These are phyloP conservation scores for Andrena hattorfiana DNA, from an alignment of 2,888 invertebrate species.

Conservation along the genomic window DNA sequence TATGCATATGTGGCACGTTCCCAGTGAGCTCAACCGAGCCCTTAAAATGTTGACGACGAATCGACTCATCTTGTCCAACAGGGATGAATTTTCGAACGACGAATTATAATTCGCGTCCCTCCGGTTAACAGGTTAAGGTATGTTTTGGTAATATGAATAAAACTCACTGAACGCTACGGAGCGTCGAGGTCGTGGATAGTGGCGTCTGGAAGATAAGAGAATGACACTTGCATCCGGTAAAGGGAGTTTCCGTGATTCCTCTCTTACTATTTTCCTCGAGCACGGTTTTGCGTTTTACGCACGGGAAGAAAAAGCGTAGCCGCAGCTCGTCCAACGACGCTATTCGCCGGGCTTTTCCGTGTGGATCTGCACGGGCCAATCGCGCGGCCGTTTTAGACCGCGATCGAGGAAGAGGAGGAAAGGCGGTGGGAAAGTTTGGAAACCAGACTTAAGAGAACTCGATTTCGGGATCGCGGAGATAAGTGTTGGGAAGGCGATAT, in stretches of 20 bases:
- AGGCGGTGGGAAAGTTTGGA: too few relatives aligned
- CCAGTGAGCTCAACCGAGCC: too few relatives aligned
- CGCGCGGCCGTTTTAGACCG: background rate
- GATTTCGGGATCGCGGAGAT: constrained; percentile 37
- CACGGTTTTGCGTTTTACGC: constrained; percentile 8
- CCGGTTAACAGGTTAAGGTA: constrained; percentile 10
- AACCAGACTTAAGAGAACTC: constrained; percentile 41
- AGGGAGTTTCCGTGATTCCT: constrained; percentile 66
- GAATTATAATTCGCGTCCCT: background rate
- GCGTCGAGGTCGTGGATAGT: constrained; percentile 69
- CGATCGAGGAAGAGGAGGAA: background rate
- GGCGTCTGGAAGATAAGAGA: constrained; percentile 65
- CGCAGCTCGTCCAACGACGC: constrained; percentile 7
- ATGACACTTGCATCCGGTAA: constrained; percentile 71
- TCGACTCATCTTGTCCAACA: too few relatives aligned
- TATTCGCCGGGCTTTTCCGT: constrained; percentile 29
- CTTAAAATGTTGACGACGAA: too few relatives aligned
- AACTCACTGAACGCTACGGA: constrained; percentile 59
- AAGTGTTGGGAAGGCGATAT: constrained; percentile 37
- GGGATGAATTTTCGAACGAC: background rate
- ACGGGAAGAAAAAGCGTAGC: constrained; percentile 36
- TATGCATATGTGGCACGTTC: too few relatives aligned
- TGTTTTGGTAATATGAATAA: constrained; percentile 55
- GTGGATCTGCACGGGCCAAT: constrained; percentile 13
- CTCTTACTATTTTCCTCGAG: constrained; percentile 59